Evolutionary conservation across 2,797 vertebrate species (phyloP).

Genomic region (Artibeus lituratus): DNA sequence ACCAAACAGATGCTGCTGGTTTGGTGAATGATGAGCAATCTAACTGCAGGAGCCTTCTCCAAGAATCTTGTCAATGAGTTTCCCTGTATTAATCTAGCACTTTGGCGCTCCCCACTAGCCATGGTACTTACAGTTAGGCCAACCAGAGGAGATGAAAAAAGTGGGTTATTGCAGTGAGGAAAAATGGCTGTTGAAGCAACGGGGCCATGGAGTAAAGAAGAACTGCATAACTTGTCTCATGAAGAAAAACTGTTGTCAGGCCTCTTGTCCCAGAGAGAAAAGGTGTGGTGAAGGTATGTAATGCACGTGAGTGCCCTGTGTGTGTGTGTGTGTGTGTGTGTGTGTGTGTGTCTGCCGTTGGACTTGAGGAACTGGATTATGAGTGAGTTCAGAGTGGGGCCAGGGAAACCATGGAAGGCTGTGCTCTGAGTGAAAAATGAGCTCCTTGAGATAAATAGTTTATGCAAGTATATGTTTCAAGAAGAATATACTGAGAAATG

Average conservation of each 20-base stretch:
- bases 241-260: background rate
- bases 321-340: background rate
- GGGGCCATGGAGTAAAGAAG: background rate
- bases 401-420: background rate
- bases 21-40: background rate
- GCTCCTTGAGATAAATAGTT: background rate
- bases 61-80: background rate
- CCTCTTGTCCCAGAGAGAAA: background rate
- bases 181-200: background rate
- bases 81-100: background rate
- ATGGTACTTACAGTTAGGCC: background rate
- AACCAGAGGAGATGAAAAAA: background rate
- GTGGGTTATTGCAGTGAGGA: background rate
- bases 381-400: background rate
- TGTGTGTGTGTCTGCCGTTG: background rate
- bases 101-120: background rate
- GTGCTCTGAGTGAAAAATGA: background rate
- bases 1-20: background rate
- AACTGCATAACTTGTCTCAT: background rate
- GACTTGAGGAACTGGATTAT: background rate
- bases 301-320: background rate
- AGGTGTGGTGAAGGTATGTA: fast-evolving
- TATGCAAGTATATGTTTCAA: background rate
- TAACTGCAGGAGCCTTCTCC: background rate
- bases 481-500: background rate